phyloP scores from a whole-genome alignment of 1,140 invertebrate genomes.

The Heliconius eleuchia region DNA sequence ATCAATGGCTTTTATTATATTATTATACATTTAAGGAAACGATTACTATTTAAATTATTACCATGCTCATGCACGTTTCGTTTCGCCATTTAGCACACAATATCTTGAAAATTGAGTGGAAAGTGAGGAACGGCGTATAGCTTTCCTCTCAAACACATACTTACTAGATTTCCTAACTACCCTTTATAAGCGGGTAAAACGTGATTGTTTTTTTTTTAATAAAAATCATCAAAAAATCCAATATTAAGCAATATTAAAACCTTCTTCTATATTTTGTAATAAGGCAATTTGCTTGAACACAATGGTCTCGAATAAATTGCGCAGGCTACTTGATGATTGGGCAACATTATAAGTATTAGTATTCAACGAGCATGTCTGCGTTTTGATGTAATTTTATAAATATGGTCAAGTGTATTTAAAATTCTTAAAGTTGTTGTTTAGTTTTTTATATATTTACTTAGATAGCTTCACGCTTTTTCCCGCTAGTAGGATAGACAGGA shows the following conservation, averaged over 20 bases:
- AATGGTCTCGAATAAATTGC: slow-evolving; percentile 6
- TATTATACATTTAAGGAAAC: not conserved
- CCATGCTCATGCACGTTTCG: too few species aligned
- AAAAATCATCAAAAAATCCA: too few species aligned
- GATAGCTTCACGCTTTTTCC: too few species aligned
- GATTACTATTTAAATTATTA: too few species aligned
- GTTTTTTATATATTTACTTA: not conserved
- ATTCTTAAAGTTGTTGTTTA: not conserved
- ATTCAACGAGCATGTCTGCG: not conserved
- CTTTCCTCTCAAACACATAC: too few species aligned
- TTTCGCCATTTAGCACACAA: not conserved
- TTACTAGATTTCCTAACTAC: too few species aligned
- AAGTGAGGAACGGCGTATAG: too few species aligned
- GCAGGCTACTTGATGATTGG: not conserved
- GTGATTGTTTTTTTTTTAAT: too few species aligned
- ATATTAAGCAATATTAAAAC: not conserved
- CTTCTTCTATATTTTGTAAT: not conserved
- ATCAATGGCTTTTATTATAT: too few species aligned
- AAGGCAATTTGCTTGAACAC: slow-evolving; percentile 5
- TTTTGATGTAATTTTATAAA: slow-evolving; percentile 3
- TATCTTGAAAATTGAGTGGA: not conserved
- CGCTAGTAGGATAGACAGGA: too few species aligned
- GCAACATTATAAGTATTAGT: not conserved
- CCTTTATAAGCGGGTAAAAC: too few species aligned
- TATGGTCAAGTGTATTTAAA: not conserved